phyloP scores from a whole-genome alignment of 2,797 vertebrate genomes.

The Cyprinodon diabolis region DNA sequence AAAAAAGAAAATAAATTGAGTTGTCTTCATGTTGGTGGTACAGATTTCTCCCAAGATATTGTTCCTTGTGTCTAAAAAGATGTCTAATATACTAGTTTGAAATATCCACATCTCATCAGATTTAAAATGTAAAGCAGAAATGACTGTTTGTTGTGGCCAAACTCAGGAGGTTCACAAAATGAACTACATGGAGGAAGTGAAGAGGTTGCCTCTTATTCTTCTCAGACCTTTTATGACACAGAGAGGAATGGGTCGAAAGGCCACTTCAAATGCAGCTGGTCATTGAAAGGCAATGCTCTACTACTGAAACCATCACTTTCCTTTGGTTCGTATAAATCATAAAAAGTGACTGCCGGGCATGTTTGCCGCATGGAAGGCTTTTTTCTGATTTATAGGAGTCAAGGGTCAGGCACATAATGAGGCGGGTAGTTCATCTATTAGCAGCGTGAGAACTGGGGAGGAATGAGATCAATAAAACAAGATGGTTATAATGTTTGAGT shows the following conservation, averaged over 20 bases:
- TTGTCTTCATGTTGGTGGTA: not conserved
- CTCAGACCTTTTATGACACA: constrained; percentile 13
- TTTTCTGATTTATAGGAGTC: constrained; percentile 56
- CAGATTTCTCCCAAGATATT: not conserved
- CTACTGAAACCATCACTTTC: constrained; percentile 45
- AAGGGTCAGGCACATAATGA: constrained; percentile 34
- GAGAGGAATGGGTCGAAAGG: constrained; percentile 55
- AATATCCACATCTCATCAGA: not conserved
- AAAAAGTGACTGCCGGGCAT: constrained; percentile 31
- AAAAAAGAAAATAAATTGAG: too few species aligned
- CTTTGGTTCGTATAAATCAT: constrained; percentile 32
- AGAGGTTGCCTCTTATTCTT: constrained; percentile 3
- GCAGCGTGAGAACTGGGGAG: constrained; percentile 49
- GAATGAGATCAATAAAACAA: constrained; percentile 22
- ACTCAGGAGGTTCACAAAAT: constrained; percentile 29
- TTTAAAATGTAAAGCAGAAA: not conserved
- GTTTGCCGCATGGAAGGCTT: constrained; percentile 2
- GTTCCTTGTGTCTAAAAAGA: too few species aligned
- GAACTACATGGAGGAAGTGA: not conserved
- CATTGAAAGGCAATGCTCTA: constrained; percentile 54
- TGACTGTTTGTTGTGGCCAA: constrained; percentile 33
- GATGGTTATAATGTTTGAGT: constrained; percentile 40
- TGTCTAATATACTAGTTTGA: not conserved
- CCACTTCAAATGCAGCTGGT: constrained; percentile 72
- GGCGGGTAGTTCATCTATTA: constrained; percentile 43